A percentile compares a stretch with the other conserved stretches of the same genome.
phyloP scores from a whole-genome alignment of 2,888 invertebrate species.

The Acleris sparsana region DNA sequence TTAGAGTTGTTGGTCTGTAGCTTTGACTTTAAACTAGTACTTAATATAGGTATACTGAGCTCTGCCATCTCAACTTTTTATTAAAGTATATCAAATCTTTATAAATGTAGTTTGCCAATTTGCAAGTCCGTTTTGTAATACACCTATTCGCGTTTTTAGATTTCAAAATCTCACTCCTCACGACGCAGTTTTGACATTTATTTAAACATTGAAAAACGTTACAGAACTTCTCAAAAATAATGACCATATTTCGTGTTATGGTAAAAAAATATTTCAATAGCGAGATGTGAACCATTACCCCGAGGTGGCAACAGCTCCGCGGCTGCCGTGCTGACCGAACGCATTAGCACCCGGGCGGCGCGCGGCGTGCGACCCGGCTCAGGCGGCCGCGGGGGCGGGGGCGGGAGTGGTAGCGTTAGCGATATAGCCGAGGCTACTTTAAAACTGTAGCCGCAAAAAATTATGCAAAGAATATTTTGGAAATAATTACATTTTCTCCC shows the following conservation, averaged over 20 bases:
- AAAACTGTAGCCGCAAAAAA: too few species aligned
- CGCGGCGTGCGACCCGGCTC: slow-evolving; percentile 2
- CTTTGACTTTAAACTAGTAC: too few species aligned
- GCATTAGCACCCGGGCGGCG: slow-evolving; percentile 14
- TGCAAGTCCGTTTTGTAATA: neutral
- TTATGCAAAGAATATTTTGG: too few species aligned
- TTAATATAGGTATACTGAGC: too few species aligned
- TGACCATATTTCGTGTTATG: slow-evolving; percentile 9
- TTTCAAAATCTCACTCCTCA: too few species aligned
- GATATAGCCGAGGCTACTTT: neutral
- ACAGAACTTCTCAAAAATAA: neutral
- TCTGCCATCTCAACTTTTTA: too few species aligned
- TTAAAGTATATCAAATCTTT: too few species aligned
- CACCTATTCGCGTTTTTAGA: too few species aligned
- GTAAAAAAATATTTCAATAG: slow-evolving; percentile 14
- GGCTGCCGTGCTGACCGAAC: slow-evolving; percentile 21
- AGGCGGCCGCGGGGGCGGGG: slow-evolving; percentile 1
- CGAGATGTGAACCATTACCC: slow-evolving; percentile 31
- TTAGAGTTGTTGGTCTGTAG: too few species aligned
- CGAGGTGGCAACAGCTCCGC: slow-evolving; percentile 26
- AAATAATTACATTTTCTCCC: too few species aligned
- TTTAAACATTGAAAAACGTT: neutral
- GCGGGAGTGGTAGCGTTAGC: neutral
- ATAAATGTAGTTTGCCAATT: neutral
- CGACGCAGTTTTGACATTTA: neutral